Evolutionary conservation across 2,113 vertebrate species (phyloP).

Genomic region (Empidonax traillii): DNA sequence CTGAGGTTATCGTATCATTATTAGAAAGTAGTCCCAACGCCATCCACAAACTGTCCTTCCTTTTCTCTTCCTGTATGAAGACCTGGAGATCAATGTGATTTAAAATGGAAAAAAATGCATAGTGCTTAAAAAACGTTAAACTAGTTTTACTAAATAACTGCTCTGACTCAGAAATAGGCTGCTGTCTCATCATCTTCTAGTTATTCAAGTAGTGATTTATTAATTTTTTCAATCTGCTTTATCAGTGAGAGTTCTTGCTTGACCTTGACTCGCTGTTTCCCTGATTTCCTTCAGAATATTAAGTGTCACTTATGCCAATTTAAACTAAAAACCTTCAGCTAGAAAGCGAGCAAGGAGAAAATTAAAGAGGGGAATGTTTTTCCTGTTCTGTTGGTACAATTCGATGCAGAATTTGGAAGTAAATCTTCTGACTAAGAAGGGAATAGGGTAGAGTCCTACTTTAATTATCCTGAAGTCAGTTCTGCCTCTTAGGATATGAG

Average conservation of each 20-base stretch:
- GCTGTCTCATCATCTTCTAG: not conserved
- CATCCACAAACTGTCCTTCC: not conserved
- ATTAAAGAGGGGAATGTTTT: not conserved
- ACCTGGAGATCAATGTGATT: not conserved
- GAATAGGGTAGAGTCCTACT: not conserved
- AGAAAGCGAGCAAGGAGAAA: not conserved
- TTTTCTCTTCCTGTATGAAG: not conserved
- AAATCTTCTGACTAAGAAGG: not conserved
- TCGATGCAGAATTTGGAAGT: not conserved
- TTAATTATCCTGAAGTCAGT: not conserved
- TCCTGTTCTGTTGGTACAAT: not conserved
- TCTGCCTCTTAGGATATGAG: not conserved
- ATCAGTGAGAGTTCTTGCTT: not conserved
- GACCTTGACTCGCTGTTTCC: not conserved
- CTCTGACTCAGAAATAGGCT: not conserved
- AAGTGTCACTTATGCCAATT: not conserved
- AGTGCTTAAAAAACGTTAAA: not conserved
- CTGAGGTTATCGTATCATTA: not conserved
- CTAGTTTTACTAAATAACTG: not conserved
- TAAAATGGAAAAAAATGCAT: not conserved
- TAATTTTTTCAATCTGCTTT: not conserved
- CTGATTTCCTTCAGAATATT: not conserved
- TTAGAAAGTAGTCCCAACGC: not conserved
- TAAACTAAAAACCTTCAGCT: not conserved
- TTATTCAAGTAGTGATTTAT: not conserved